Percentiles rank a stretch among this genome's conserved stretches.
Conservation (phyloP, 2,797 vertebrate species). For the Notamacropus eugenii region DNA sequence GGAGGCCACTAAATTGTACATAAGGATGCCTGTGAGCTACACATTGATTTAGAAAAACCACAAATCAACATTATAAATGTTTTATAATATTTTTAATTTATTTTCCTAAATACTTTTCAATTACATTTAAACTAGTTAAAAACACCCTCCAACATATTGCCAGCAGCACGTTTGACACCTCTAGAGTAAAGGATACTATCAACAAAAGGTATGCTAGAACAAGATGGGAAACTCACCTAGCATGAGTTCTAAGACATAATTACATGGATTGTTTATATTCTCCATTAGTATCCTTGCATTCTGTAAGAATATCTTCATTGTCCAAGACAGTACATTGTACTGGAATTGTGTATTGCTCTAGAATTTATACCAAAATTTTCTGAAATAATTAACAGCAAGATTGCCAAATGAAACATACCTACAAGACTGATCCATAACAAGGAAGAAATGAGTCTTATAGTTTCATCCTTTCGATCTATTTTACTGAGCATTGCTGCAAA, state of each 20-base stretch:
- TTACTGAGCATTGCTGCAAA: background rate
- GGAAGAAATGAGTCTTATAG: background rate
- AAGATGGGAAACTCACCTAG: background rate
- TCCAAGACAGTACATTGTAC: background rate
- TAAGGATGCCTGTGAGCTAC: background rate
- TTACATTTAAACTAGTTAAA: background rate
- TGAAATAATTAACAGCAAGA: background rate
- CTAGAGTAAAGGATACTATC: background rate
- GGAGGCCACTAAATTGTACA: background rate
- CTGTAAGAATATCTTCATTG: constrained; percentile 24
- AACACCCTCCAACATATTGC: background rate
- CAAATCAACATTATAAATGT: background rate
- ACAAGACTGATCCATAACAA: background rate
- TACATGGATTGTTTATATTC: background rate
- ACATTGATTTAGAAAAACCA: background rate
- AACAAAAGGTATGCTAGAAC: background rate
- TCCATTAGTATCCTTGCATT: background rate
- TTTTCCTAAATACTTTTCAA: background rate
- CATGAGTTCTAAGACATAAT: background rate
- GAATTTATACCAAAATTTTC: constrained; percentile 11
- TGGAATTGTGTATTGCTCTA: constrained; percentile 13
- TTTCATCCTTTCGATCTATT: background rate
- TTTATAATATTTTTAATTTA: background rate
- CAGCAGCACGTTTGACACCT: background rate
- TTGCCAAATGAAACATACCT: background rate